Conservation (phyloP, 1,140 invertebrate genomes). For the Sinella curviseta region DNA sequence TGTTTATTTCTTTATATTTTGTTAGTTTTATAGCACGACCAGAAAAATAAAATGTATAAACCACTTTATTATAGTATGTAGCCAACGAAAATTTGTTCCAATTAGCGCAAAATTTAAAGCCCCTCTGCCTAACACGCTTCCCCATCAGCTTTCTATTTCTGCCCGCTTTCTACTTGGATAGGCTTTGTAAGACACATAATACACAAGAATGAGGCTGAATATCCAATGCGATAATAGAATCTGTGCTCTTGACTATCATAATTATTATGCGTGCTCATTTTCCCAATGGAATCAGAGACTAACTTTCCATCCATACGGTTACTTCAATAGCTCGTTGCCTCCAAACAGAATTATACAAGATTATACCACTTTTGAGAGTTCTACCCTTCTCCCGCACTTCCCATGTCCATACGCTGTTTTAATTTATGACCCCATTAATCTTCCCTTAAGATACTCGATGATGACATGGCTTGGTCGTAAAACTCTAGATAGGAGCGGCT, state of each 20-base stretch:
- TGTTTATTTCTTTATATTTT: no score
- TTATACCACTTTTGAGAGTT: neutral
- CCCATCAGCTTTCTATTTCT: neutral
- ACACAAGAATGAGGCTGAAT: neutral
- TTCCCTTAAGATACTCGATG: neutral
- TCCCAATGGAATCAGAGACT: neutral
- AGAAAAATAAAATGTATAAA: no score
- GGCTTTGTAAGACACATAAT: neutral
- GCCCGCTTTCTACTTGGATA: neutral
- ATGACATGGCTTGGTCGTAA: neutral
- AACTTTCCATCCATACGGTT: neutral
- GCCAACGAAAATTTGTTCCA: neutral
- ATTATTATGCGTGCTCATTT: neutral
- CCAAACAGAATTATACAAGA: no score
- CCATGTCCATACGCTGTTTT: conserved; percentile 3
- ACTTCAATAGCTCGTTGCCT: no score
- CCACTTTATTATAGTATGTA: no score
- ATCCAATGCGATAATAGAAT: neutral
- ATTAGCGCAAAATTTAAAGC: neutral
- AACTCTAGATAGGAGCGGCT: neutral
- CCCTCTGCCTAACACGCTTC: neutral
- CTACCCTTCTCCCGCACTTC: neutral
- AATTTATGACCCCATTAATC: conserved; percentile 22
- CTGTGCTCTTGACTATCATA: neutral
- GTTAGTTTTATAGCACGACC: no score